Conservation (phyloP, 2,888 invertebrate genomes). For the Hartigia nigra region DNA sequence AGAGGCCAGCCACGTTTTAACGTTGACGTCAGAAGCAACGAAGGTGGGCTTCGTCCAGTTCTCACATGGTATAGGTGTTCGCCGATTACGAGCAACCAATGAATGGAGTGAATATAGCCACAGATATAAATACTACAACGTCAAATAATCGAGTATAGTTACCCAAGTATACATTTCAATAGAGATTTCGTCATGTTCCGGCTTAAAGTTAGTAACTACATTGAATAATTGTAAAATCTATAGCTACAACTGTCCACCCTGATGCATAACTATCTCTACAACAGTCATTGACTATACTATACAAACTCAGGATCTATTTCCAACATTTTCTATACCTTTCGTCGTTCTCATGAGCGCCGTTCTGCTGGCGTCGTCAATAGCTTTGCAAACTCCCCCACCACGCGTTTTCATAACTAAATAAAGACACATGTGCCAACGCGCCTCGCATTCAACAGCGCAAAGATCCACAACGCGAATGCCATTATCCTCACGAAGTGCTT, state of each 20-base stretch:
- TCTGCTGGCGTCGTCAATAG: conserved; percentile 26
- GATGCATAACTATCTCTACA: neutral
- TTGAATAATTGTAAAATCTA: neutral
- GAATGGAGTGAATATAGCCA: neutral
- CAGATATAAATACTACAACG: neutral
- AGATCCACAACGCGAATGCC: neutral
- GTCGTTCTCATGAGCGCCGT: neutral
- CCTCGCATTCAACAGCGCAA: neutral
- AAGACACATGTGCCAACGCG: conserved; percentile 27
- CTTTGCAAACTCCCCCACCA: conserved; percentile 39
- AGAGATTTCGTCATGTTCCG: neutral
- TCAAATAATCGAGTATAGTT: neutral
- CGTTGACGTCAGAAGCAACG: neutral
- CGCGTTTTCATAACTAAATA: conserved; percentile 32
- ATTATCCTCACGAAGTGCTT: neutral
- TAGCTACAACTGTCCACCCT: neutral
- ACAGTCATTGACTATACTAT: neutral
- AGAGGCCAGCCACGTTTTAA: conserved; percentile 1
- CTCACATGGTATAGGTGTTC: neutral
- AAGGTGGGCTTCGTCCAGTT: neutral
- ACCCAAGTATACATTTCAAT: neutral
- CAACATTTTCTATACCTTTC: neutral
- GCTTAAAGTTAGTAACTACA: neutral
- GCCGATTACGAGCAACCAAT: neutral
- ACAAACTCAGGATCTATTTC: neutral